These are phyloP conservation scores for Archocentrus centrarchus DNA, from an alignment of 2,113 vertebrate species.

Conservation along the genomic window DNA sequence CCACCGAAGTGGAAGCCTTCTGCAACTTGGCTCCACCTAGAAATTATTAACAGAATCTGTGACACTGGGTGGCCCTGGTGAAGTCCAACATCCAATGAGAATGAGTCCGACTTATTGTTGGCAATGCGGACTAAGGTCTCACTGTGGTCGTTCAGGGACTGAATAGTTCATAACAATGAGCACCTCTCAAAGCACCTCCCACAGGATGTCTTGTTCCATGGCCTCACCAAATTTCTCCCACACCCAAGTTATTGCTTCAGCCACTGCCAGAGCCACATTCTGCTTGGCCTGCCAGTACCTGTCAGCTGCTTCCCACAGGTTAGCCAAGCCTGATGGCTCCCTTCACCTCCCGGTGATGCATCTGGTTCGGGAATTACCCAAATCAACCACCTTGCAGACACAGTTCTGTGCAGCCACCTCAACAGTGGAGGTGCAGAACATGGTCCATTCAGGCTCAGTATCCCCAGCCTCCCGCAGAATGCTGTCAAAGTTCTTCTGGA, in stretches of 20 bases:
- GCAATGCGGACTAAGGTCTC: no score
- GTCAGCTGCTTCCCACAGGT: neutral
- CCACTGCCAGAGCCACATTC: neutral
- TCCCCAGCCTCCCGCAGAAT: rapidly evolving
- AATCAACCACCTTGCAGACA: neutral
- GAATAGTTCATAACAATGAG: no score
- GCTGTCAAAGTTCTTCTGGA: neutral
- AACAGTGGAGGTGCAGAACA: rapidly evolving
- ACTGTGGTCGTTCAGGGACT: no score
- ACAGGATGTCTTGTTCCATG: rapidly evolving
- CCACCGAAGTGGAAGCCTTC: no score
- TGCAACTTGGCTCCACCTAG: no score
- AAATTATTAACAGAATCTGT: no score
- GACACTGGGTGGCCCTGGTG: no score
- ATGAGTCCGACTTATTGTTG: no score
- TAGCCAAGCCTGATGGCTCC: no score
- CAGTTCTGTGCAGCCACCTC: neutral
- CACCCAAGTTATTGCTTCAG: neutral
- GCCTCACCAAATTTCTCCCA: neutral
- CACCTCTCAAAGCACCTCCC: no score
- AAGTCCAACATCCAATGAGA: no score
- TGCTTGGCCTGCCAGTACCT: neutral
- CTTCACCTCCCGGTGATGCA: neutral
- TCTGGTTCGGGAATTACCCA: no score
- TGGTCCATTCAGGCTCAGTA: neutral